A percentile compares a stretch with the other conserved stretches of the same genome.
Evolutionary conservation across 2,113 vertebrate species (phyloP).

Genomic region (Acrocephalus arundinaceus): DNA sequence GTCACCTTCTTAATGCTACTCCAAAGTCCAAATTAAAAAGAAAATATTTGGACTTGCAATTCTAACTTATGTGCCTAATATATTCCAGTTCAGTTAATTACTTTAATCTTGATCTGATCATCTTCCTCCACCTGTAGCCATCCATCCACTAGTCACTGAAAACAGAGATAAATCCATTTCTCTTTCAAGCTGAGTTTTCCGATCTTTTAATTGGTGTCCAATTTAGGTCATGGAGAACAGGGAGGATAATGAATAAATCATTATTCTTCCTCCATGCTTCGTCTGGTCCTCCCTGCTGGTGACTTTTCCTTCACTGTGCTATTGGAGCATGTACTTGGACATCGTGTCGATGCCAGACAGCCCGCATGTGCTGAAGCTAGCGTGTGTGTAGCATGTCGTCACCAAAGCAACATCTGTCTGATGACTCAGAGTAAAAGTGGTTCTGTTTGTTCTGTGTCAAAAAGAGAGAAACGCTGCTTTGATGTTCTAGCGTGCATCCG

Average conservation of each 20-base stretch:
- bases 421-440: slow-evolving; percentile 31
- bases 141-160: background rate
- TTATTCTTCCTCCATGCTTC: background rate
- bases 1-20: background rate
- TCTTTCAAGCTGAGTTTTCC: background rate
- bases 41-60: background rate
- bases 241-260: background rate
- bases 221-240: background rate
- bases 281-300: background rate
- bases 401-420: slow-evolving; percentile 52
- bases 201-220: background rate
- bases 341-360: background rate
- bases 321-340: background rate
- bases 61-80: background rate
- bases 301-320: background rate
- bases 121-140: background rate
- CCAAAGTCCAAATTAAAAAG: background rate
- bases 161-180: background rate
- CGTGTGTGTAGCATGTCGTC: slow-evolving; percentile 15
- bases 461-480: background rate
- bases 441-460: slow-evolving; percentile 34
- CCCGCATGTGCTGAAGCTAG: background rate
- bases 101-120: background rate
- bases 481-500: background rate
- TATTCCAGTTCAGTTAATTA: background rate